Conservation (phyloP, 2,113 vertebrate species). For the Lethenteron reissneri region DNA sequence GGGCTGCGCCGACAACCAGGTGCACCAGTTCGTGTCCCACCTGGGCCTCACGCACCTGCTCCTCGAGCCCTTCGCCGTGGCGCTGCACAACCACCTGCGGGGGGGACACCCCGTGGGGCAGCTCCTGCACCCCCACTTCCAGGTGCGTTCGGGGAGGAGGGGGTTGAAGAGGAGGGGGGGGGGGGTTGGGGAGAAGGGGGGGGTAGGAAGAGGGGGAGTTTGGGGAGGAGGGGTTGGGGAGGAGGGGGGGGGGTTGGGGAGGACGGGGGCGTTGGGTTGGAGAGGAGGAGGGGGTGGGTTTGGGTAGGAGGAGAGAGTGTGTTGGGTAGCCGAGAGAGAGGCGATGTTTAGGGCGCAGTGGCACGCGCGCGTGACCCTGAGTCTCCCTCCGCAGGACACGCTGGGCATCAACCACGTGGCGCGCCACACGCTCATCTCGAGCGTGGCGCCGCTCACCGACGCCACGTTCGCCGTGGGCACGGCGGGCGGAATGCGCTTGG, state of each 20-base stretch:
- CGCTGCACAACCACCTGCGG: conserved; percentile 1
- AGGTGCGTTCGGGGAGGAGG: too few relatives aligned
- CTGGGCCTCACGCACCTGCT: conserved; percentile 1
- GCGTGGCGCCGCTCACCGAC: neutral
- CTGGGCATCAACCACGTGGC: conserved; percentile 5
- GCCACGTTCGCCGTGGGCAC: neutral
- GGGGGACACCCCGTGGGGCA: neutral
- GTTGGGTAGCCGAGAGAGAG: too few relatives aligned
- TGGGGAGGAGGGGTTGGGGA: too few relatives aligned
- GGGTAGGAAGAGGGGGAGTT: too few relatives aligned
- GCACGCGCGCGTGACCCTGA: too few relatives aligned
- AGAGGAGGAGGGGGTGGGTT: too few relatives aligned
- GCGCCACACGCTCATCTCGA: conserved; percentile 1
- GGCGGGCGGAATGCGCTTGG: neutral
- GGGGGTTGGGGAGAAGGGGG: too few relatives aligned
- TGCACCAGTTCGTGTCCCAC: conserved; percentile 1
- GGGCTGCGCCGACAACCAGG: conserved; percentile 5
- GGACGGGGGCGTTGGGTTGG: too few relatives aligned
- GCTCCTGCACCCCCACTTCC: neutral
- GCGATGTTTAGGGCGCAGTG: too few relatives aligned
- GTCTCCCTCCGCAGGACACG: neutral
- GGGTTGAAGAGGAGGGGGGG: too few relatives aligned
- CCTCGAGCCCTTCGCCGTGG: neutral
- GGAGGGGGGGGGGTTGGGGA: too few relatives aligned
- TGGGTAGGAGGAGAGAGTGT: too few relatives aligned